Conservation (phyloP, 1,140 invertebrate species). For the Tetragonula clypearis region DNA sequence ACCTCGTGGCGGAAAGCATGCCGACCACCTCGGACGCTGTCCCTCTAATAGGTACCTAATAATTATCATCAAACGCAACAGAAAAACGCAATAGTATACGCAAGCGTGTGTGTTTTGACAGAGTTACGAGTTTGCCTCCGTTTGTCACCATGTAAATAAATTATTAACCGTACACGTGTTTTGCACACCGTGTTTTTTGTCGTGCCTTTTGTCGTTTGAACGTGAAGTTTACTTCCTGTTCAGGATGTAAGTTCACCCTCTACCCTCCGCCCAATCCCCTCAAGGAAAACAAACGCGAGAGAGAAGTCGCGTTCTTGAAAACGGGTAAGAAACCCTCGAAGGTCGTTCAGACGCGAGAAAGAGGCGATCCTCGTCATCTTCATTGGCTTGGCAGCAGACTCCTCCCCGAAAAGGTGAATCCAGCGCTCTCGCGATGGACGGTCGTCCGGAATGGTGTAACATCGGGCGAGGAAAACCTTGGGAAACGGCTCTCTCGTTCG, state of each 20-base stretch:
- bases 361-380: background rate
- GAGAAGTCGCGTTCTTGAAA: background rate
- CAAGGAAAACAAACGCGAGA: background rate
- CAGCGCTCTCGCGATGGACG: background rate
- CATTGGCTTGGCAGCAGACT: background rate
- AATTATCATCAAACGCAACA: conserved; percentile 26
- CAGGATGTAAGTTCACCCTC: background rate
- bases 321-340: conserved; percentile 24
- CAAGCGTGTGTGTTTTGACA: conserved; percentile 52
- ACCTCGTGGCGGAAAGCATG: conserved; percentile 96
- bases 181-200: conserved; percentile 13
- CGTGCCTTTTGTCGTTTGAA: background rate
- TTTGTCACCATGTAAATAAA: conserved; percentile 52
- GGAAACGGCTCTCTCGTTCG: background rate
- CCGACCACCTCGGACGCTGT: conserved; percentile 95
- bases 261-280: too few relatives aligned
- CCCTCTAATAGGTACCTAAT: conserved; percentile 84
- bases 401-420: too few relatives aligned
- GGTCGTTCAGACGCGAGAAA: conserved; percentile 30
- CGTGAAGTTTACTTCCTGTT: background rate
- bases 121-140: too few relatives aligned
- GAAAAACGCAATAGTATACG: conserved; percentile 22
- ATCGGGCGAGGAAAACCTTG: background rate
- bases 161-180: background rate
- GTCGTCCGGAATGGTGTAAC: background rate